Percentiles rank a stretch among this genome's conserved stretches.
Conservation (phyloP, 2,113 vertebrate genomes). For the Rhagologus leucostigma region DNA sequence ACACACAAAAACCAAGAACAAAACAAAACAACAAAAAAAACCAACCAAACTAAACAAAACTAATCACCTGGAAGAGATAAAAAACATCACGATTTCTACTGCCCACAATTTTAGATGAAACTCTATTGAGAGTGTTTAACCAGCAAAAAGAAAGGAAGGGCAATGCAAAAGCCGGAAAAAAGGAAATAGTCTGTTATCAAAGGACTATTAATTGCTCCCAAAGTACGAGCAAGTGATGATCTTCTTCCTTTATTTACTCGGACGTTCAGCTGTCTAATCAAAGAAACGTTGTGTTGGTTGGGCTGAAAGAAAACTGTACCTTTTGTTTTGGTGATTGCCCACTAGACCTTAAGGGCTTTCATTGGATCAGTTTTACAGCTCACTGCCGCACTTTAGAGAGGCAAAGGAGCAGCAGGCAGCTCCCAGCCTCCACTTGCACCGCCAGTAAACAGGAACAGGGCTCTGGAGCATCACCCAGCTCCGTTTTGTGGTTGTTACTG, state of each 20-base stretch:
- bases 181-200: slow-evolving; percentile 62
- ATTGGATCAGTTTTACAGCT: slow-evolving; percentile 44
- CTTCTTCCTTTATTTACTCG: slow-evolving; percentile 63
- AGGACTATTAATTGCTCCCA: slow-evolving; percentile 66
- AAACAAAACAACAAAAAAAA: not conserved
- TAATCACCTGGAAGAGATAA: slow-evolving; percentile 31
- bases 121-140: slow-evolving; percentile 30
- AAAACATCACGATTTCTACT: not conserved
- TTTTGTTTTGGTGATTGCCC: slow-evolving; percentile 64
- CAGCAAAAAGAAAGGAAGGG: slow-evolving; percentile 42
- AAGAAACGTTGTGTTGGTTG: slow-evolving; percentile 41
- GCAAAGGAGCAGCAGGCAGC: not conserved
- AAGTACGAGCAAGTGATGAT: slow-evolving; percentile 54
- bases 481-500: not conserved
- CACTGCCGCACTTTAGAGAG: slow-evolving; percentile 1
- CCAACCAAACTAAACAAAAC: not conserved
- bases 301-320: slow-evolving; percentile 36
- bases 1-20: not conserved
- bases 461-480: not conserved
- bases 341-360: slow-evolving; percentile 52
- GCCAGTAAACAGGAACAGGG: not conserved
- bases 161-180: slow-evolving; percentile 43
- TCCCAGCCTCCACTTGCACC: not conserved
- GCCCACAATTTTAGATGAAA: not conserved
- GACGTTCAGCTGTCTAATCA: slow-evolving; percentile 49